Conservation (phyloP, 2,113 vertebrate genomes). For the Spheniscus mendiculus region DNA sequence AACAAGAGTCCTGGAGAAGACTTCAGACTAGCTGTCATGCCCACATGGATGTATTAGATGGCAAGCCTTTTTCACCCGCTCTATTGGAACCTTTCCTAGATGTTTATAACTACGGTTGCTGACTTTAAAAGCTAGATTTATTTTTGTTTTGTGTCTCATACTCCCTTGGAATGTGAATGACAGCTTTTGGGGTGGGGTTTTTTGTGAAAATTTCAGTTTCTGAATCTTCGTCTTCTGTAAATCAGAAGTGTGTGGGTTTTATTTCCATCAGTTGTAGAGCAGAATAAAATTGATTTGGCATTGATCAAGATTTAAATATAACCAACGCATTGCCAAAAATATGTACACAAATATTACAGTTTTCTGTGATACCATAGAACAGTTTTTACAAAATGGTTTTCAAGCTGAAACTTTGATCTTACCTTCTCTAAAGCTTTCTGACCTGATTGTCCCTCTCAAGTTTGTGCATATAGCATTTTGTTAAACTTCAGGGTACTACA, state of each 20-base stretch:
- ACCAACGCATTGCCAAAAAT: background rate
- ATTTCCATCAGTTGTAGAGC: background rate
- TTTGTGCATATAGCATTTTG: background rate
- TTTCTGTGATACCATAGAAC: background rate
- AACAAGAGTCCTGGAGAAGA: background rate
- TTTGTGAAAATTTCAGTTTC: background rate
- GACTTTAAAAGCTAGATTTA: background rate
- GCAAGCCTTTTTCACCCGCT: background rate
- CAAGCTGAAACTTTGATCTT: background rate
- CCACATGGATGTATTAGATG: background rate
- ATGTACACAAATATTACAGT: background rate
- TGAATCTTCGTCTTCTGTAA: background rate
- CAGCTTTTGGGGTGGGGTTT: background rate
- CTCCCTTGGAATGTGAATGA: background rate
- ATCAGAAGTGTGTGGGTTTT: background rate
- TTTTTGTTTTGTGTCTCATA: background rate
- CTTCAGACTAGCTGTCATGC: background rate
- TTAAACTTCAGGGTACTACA: background rate
- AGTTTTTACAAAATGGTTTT: background rate
- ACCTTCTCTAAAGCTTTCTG: background rate
- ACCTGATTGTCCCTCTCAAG: background rate
- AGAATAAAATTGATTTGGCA: background rate
- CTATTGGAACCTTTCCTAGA: background rate
- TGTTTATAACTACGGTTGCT: background rate
- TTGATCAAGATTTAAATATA: background rate